Evolutionary conservation across 2,113 vertebrate genomes (phyloP).

Genomic region (human (Homo sapiens)): GRCh38 chr12:60303501-60304000

Average conservation of each 20-base stretch:
- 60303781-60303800: neutral
- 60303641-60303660: neutral
- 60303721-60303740: neutral
- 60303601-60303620: neutral
- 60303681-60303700: neutral
- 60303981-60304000: neutral
- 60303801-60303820: neutral
- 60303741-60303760: neutral
- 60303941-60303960: neutral
- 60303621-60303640: neutral
- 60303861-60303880: neutral
- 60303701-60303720: neutral
- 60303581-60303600: neutral
- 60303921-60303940: neutral
- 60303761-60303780: neutral
- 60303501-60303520: neutral
- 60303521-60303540: neutral
- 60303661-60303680: neutral
- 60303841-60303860: neutral
- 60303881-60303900: neutral
- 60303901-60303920: neutral
- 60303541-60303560: neutral
- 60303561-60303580: neutral
- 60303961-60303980: neutral
- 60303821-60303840: neutral